These are phyloP conservation scores for Xenopus borealis DNA, from an alignment of 2,113 vertebrate genomes.

Conservation along the genomic window DNA sequence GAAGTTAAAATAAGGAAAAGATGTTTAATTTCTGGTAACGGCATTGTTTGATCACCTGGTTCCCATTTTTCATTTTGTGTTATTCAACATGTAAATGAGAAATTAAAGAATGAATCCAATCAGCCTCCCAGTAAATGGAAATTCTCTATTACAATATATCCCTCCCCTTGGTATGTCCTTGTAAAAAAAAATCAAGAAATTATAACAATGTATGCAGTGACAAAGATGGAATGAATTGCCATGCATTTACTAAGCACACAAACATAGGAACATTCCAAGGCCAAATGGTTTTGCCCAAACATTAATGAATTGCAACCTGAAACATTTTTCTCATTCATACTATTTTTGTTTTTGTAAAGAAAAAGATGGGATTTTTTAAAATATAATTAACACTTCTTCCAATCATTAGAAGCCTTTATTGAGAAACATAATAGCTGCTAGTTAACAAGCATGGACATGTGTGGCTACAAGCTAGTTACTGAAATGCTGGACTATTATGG, in stretches of 20 bases:
- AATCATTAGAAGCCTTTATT: no score
- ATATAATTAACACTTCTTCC: no score
- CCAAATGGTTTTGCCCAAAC: constrained; percentile 26
- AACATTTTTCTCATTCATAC: background rate
- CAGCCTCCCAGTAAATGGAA: constrained; percentile 1
- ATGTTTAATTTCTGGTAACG: no score
- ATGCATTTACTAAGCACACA: constrained; percentile 24
- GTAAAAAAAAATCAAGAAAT: constrained; percentile 26
- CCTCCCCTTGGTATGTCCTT: constrained; percentile 27
- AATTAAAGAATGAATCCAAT: constrained; percentile 12
- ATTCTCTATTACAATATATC: constrained; percentile 17
- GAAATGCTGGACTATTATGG: no score
- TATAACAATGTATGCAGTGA: constrained; percentile 28
- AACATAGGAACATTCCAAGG: constrained; percentile 18
- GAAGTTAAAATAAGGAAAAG: no score
- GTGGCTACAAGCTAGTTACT: no score
- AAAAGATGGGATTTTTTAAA: background rate
- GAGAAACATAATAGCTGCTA: no score
- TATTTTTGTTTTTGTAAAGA: background rate
- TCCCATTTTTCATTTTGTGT: background rate
- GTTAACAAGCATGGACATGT: no score
- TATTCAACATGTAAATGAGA: constrained; percentile 12
- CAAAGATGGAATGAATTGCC: constrained; percentile 16
- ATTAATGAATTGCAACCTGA: constrained; percentile 7
- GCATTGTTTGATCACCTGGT: no score